Evolutionary conservation across 2,113 vertebrate species (phyloP).

Genomic region (Gracilinanus agilis): DNA sequence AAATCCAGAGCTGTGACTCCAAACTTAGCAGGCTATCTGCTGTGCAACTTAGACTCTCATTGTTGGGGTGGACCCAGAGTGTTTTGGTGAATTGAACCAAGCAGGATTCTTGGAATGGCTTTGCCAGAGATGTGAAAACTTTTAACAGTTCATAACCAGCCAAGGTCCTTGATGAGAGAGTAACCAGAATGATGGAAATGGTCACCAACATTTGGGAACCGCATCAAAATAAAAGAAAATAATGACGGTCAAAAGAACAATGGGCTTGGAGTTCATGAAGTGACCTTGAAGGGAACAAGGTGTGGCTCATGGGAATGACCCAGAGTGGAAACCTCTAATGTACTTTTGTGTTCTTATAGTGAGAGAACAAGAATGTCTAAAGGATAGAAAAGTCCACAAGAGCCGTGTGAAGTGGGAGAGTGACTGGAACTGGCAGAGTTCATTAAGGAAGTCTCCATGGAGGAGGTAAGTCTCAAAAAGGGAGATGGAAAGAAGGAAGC

Average conservation of each 20-base stretch:
- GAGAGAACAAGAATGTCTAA: background rate
- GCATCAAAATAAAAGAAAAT: background rate
- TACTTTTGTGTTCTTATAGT: background rate
- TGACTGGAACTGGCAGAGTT: background rate
- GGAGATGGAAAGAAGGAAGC: background rate
- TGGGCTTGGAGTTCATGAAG: background rate
- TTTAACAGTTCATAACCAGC: background rate
- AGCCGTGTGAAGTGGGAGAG: background rate
- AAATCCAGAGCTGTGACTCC: background rate
- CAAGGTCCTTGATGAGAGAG: background rate
- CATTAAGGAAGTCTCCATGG: background rate
- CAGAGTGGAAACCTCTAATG: background rate
- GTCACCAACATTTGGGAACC: background rate
- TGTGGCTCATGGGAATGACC: background rate
- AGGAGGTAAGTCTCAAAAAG: background rate
- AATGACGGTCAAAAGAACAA: background rate
- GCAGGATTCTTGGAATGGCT: background rate
- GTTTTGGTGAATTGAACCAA: background rate
- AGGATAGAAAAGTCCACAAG: background rate
- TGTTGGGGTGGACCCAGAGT: background rate
- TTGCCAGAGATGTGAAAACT: background rate
- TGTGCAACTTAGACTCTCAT: background rate
- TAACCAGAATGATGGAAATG: background rate
- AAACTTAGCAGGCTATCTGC: background rate
- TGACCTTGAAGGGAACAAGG: background rate